Evolutionary conservation across 2,113 vertebrate genomes (phyloP), one percentile per base, ranked within the genome.

Genomic region (Triplophysa dalaica): DNA sequence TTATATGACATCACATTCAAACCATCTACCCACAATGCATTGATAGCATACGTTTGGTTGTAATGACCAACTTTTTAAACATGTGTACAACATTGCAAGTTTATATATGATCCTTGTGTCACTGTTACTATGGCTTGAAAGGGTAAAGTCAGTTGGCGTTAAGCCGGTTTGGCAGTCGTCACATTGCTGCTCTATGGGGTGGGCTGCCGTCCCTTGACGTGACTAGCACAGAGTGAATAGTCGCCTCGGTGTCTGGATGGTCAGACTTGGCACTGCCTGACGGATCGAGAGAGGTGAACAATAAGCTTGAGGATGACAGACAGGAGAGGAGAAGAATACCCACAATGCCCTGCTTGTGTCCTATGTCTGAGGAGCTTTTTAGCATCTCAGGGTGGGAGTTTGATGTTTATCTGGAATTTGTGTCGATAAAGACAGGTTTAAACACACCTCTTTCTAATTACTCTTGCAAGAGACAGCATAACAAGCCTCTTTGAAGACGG

Each of bases 321-420:
- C 17, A 19, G 38, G 70, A 76, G 22, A 24, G 66, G 63, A 17
- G 70, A 81, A 82, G 80, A 87, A 87, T 84, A 67, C 70, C 63
- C 41, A 82, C 80, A 87, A 87, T 85, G 65, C 70, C 62, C 22
- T 17, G 24, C 62, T 87, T 86, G 84, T 87, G 63, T 79, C 69
- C n/a, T n/a, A 66, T 78, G 74, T 64, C 76, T 84, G 61, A 79
- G 79, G 48, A 33, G 56, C 82, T 82, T 72, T 81, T 77, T 41
- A 54, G 66, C 70, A 66, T 61, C n/a, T 48, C 54, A 52, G 38
- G 61, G 64, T 58, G 50, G 52, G 54, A 43, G 38, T 48, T 6
- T 65, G 60, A 77, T 54, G 45, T 75, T 61, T 75, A 70, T 75
- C 63, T 62, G 58, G 10, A 45, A 63, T 72, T 75, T 65, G 78